These are phyloP conservation scores for Pseudomyrmex sp. DNA, from an alignment of 1,140 invertebrate species.

Conservation along the genomic window DNA sequence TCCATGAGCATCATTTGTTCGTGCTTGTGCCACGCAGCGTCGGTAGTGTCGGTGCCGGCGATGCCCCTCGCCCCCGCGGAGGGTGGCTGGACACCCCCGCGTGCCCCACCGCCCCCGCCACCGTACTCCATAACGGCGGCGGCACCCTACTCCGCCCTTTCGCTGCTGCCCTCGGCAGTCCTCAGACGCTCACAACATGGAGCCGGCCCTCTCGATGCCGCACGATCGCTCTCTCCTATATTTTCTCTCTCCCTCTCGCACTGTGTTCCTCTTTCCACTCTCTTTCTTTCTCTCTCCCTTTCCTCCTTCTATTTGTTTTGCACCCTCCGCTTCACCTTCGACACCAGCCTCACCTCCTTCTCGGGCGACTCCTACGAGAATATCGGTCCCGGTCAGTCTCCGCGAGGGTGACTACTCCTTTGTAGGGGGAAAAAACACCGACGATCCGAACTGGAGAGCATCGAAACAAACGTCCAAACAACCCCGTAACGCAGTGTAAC, in stretches of 20 bases:
- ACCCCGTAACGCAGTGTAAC: slow-evolving; percentile 40
- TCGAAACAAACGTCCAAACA: slow-evolving; percentile 54
- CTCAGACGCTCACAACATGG: slow-evolving; percentile 79
- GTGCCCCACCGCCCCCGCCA: slow-evolving; percentile 79
- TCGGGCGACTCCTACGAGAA: slow-evolving; percentile 29
- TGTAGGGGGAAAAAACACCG: slow-evolving; percentile 58
- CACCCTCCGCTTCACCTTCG: background rate
- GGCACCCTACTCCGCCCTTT: slow-evolving; percentile 78
- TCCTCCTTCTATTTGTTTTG: background rate
- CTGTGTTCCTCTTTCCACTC: background rate
- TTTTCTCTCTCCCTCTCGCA: slow-evolving; percentile 16
- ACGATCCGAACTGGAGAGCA: slow-evolving; percentile 57
- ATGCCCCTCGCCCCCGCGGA: slow-evolving; percentile 79
- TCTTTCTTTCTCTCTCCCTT: slow-evolving; percentile 31
- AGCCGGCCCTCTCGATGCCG: slow-evolving; percentile 73
- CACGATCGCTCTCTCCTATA: slow-evolving; percentile 59
- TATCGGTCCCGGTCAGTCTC: slow-evolving; percentile 51
- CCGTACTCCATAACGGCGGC: slow-evolving; percentile 83
- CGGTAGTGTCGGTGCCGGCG: slow-evolving; percentile 83
- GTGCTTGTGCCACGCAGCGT: slow-evolving; percentile 84
- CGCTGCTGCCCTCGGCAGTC: slow-evolving; percentile 79
- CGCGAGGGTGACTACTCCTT: slow-evolving; percentile 31
- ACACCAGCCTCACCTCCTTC: slow-evolving; percentile 23
- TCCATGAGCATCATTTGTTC: slow-evolving; percentile 85
- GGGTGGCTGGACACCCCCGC: slow-evolving; percentile 83